Conservation (phyloP, 2,797 vertebrate genomes). For the Morus bassanus region DNA sequence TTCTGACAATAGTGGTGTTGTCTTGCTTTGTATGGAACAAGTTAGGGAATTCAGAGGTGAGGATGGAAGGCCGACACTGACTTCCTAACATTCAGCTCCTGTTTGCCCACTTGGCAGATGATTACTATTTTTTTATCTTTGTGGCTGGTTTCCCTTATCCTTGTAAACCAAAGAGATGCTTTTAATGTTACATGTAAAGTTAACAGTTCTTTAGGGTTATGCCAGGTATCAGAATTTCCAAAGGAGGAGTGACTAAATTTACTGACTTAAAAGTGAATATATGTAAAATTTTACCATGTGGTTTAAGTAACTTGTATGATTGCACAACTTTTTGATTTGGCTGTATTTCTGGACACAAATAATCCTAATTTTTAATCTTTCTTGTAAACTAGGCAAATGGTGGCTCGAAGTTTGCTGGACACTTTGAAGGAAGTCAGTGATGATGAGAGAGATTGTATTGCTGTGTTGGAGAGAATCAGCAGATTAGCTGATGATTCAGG, state of each 20-base stretch:
- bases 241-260: neutral
- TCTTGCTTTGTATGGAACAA: neutral
- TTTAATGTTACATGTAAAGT: neutral
- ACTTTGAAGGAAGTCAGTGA: constrained; percentile 89
- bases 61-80: neutral
- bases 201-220: neutral
- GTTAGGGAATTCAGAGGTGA: neutral
- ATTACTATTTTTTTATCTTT: neutral
- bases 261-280: neutral
- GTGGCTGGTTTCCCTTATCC: neutral
- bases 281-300: neutral
- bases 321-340: neutral
- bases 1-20: neutral
- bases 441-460: constrained; percentile 87
- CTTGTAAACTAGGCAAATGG: constrained; percentile 84
- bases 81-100: neutral
- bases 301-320: neutral
- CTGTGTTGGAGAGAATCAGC: constrained; percentile 87
- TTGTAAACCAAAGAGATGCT: neutral
- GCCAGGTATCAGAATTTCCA: neutral
- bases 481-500: constrained; percentile 88
- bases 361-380: constrained; percentile 54
- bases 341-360: constrained; percentile 1
- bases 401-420: constrained; percentile 89
- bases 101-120: neutral